Conservation (phyloP, 2,888 invertebrate genomes). For the Theristus sp. region DNA sequence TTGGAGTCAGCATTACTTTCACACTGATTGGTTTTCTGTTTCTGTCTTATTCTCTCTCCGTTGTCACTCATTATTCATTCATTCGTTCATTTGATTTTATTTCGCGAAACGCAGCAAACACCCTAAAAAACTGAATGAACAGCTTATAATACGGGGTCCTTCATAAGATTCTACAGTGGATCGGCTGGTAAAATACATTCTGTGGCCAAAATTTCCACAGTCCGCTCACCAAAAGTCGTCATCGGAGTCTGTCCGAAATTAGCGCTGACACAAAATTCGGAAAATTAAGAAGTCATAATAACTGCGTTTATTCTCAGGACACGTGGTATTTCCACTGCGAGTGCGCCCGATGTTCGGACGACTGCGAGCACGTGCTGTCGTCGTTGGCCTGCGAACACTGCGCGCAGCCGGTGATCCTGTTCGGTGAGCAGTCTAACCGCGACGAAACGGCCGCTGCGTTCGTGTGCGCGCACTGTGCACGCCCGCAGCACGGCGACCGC, state of each 20-base stretch:
- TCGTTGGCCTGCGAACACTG: not conserved
- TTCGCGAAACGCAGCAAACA: no score
- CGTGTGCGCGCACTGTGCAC: not conserved
- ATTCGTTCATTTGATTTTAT: not conserved
- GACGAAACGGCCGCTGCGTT: not conserved
- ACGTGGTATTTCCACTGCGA: conserved; percentile 27
- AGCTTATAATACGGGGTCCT: no score
- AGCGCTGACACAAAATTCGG: no score
- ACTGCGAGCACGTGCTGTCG: not conserved
- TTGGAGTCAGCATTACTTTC: not conserved
- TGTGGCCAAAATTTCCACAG: no score
- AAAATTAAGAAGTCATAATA: no score
- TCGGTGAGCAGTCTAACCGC: not conserved
- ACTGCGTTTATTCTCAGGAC: not conserved
- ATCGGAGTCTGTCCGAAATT: no score
- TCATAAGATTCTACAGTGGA: no score
- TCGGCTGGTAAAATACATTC: no score
- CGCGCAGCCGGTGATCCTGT: not conserved
- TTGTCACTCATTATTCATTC: not conserved
- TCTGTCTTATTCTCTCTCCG: not conserved
- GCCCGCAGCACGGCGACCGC: not conserved
- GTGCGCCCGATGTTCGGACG: conserved; percentile 18
- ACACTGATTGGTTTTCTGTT: not conserved
- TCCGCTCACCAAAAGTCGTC: no score
- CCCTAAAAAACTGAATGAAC: no score